Percentiles rank a stretch among this genome's conserved stretches.
phyloP scores from a whole-genome alignment of 2,888 invertebrate species.

The Pedicia rivosa region DNA sequence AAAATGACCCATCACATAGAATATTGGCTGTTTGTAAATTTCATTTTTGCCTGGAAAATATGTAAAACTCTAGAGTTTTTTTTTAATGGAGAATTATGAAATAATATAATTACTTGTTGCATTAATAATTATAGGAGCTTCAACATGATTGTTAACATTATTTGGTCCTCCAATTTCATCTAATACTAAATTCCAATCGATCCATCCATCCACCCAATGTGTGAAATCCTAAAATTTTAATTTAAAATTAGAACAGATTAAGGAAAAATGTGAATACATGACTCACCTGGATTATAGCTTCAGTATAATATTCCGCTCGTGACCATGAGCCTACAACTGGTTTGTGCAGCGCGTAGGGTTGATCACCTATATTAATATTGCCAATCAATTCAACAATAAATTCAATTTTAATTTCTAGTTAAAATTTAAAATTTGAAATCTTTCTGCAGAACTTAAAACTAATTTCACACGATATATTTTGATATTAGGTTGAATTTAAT shows the following conservation, averaged over 20 bases:
- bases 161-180: slow-evolving; percentile 66
- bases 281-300: slow-evolving; percentile 47
- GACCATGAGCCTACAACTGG: slow-evolving; percentile 61
- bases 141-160: slow-evolving; percentile 39
- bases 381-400: no score
- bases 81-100: neutral
- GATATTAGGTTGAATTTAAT: no score
- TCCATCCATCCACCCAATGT: slow-evolving; percentile 65
- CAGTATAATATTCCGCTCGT: slow-evolving; percentile 48
- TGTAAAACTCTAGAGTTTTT: slow-evolving; percentile 20
- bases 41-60: slow-evolving; percentile 35
- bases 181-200: slow-evolving; percentile 80
- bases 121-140: slow-evolving; percentile 48
- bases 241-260: no score
- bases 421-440: no score
- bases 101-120: slow-evolving; percentile 16
- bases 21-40: slow-evolving; percentile 83
- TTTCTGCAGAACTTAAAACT: no score
- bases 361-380: slow-evolving; percentile 57
- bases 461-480: no score
- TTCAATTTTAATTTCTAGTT: no score
- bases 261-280: no score
- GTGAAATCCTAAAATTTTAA: slow-evolving; percentile 56
- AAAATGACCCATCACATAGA: slow-evolving; percentile 69
- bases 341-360: slow-evolving; percentile 33